Evolutionary conservation across 2,113 vertebrate genomes (phyloP).

Genomic region (Stegastes partitus): DNA sequence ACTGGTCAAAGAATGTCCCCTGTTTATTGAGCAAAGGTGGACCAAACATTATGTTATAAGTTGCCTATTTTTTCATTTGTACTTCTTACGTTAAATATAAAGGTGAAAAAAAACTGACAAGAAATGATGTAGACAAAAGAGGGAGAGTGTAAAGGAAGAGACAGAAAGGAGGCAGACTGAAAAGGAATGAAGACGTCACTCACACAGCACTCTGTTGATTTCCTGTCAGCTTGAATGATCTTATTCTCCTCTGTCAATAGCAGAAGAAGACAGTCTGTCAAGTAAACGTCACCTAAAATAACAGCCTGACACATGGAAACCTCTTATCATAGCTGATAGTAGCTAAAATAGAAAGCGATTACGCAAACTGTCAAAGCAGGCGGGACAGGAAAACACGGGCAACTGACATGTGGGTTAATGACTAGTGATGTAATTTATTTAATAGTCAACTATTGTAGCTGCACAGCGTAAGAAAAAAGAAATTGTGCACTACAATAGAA

Average conservation of each 20-base stretch:
- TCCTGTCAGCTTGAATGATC: slow-evolving; percentile 54
- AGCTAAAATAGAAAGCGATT: background rate
- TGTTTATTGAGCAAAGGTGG: background rate
- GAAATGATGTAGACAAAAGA: background rate
- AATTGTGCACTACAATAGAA: background rate
- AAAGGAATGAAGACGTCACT: slow-evolving; percentile 26
- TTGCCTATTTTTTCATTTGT: too few species aligned
- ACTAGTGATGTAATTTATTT: background rate
- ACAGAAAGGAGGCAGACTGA: slow-evolving; percentile 19
- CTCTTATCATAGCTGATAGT: background rate
- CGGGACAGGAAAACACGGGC: background rate
- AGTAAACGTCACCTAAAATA: slow-evolving; percentile 3
- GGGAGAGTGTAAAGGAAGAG: background rate
- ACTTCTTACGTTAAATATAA: background rate
- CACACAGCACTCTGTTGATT: slow-evolving; percentile 41
- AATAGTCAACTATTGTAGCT: background rate
- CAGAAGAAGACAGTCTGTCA: slow-evolving; percentile 9
- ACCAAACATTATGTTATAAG: background rate
- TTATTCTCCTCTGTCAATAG: slow-evolving; percentile 23
- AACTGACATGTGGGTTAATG: background rate
- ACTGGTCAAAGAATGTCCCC: background rate
- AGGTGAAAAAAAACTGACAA: background rate
- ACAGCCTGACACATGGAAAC: slow-evolving; percentile 4
- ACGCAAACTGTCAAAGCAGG: background rate
- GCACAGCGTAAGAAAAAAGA: background rate